Base-by-base conservation (phyloP, 2,113 vertebrate genomes). In the Brachyhypopomus gauderio region DNA sequence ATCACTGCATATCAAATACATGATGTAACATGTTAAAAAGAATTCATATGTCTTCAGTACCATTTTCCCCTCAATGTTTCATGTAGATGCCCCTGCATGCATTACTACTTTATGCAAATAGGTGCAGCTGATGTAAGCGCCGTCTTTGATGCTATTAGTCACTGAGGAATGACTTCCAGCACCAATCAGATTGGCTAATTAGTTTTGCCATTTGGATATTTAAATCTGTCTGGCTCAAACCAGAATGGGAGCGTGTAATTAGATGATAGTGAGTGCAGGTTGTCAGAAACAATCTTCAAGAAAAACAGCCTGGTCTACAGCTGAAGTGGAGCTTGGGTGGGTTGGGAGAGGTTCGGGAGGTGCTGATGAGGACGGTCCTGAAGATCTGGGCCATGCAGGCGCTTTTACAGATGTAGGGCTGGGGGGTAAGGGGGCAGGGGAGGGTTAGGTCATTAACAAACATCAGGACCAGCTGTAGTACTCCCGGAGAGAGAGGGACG, bases 241-340 rank as follows among this genome's bases (percentile, higher is more conserved):
- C 48, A 72, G 77, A 77, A 36, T 19, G 41, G 14, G 66, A 72
- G 64, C 20, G 55, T 9, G 74, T 59, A 82, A 82, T 82, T 82
- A 82, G 70, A 72, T 22, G 80, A 58, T n/a, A 22, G 23, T 45
- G 58, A 82, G 70, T 59, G 62, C 58, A 41, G 58, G 55, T 69
- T 77, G 74, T 82, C 80, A 77, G 64, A 38, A 82, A 76, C 70
- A 71, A 82, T 82, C 73, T 71, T 23, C 48, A 76, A 59, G 67
- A 75, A 82, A 82, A 77, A 52, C 45, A 52, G 45, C 45, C 45
- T 67, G 58, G 34, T 63, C 59, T 20, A 14, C 27, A 70, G 52
- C n/a, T 41, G 38, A 72, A 76, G 36, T 17, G 14, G 3, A 76
- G 58, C 36, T 75, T 56, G n/a, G n/a, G 71, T 75, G 41, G 62